Evolutionary conservation across 1,140 invertebrate genomes (phyloP).

Genomic region (Yoshiicerus persimilis): DNA sequence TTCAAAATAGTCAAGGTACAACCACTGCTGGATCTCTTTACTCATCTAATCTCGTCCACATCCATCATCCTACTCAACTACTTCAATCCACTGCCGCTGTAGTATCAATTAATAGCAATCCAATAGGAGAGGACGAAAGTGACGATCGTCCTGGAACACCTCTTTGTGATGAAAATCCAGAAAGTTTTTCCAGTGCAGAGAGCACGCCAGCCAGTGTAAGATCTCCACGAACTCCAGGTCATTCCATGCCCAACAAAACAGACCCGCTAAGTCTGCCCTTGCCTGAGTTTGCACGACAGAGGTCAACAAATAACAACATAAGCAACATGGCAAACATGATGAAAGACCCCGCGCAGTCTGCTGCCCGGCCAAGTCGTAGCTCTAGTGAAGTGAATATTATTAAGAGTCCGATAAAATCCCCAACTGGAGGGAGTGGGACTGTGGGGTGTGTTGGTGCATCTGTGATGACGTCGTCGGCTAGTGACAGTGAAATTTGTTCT

Average conservation of each 20-base stretch:
- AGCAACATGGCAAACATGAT: slow-evolving; percentile 21
- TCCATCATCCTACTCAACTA: slow-evolving; percentile 54
- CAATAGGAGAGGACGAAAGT: slow-evolving; percentile 53
- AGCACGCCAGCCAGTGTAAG: slow-evolving; percentile 18
- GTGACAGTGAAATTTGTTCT: slow-evolving; percentile 32
- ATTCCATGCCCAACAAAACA: slow-evolving; percentile 34
- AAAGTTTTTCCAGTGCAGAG: slow-evolving; percentile 57
- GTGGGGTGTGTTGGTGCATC: slow-evolving; percentile 15
- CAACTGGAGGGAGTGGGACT: background rate
- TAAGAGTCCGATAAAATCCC: slow-evolving; percentile 41
- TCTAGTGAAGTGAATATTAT: slow-evolving; percentile 35
- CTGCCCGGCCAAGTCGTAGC: background rate
- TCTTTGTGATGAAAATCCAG: slow-evolving; percentile 77
- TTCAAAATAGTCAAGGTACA: background rate
- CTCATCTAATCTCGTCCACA: slow-evolving; percentile 32
- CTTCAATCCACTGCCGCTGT: slow-evolving; percentile 16
- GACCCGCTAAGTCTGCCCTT: slow-evolving; percentile 74
- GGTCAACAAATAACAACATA: slow-evolving; percentile 14
- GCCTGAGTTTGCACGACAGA: slow-evolving; percentile 71
- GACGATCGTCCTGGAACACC: slow-evolving; percentile 72
- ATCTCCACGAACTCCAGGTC: slow-evolving; percentile 19
- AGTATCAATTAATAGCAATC: slow-evolving; percentile 34
- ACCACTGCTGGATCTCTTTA: background rate
- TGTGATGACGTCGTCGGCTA: slow-evolving; percentile 39
- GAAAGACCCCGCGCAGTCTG: background rate